A percentile compares a stretch with the other conserved stretches of the same genome.
Evolutionary conservation across 2,113 vertebrate genomes (phyloP).

Genomic region (Prunella himalayana): DNA sequence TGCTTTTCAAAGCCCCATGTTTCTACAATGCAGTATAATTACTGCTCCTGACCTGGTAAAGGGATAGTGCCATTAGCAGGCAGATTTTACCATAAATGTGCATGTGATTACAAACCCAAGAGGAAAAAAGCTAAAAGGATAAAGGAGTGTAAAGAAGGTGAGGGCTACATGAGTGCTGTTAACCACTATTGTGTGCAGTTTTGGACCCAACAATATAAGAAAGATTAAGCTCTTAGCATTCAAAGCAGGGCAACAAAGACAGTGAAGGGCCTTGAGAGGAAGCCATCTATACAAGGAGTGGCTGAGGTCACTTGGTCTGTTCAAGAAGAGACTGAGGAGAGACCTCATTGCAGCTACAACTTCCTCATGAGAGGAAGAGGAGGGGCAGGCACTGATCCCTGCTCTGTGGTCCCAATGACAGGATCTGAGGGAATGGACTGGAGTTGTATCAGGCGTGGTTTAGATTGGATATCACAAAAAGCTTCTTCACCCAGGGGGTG

Average conservation of each 20-base stretch:
- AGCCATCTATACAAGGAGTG: accelerated
- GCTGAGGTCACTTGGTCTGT: background rate
- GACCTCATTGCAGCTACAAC: background rate
- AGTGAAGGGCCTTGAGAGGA: background rate
- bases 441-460: background rate
- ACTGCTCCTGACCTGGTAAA: background rate
- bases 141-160: background rate
- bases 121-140: background rate
- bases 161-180: background rate
- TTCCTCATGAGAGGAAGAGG: background rate
- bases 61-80: background rate
- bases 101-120: background rate
- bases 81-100: background rate
- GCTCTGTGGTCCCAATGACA: background rate
- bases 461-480: background rate
- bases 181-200: background rate
- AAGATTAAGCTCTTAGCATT: background rate
- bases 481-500: background rate
- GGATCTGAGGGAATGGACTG: background rate
- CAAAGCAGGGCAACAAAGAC: background rate
- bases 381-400: background rate
- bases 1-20: background rate
- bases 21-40: background rate
- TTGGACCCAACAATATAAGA: background rate
- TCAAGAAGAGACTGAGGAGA: background rate